These are phyloP conservation scores for Empis stercorea DNA, from an alignment of 2,888 invertebrate species.

Conservation along the genomic window DNA sequence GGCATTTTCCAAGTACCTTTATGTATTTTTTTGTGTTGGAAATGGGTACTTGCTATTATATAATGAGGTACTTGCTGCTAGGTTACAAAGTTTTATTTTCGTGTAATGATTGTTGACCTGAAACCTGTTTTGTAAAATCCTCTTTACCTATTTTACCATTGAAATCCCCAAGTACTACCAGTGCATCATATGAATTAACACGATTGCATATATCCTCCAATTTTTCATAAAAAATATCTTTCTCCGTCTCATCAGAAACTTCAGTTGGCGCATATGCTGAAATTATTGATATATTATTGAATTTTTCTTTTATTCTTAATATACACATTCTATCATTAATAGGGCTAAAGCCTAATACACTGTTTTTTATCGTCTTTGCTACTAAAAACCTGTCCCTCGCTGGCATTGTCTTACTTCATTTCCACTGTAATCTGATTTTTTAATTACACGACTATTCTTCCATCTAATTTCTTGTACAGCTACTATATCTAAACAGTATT, in stretches of 20 bases:
- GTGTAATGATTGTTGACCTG: background rate
- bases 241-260: background rate
- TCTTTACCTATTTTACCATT: background rate
- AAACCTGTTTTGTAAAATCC: background rate
- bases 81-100: background rate
- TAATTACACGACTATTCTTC: background rate
- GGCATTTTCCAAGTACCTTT: background rate
- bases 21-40: too few species aligned
- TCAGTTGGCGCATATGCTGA: background rate
- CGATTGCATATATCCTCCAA: background rate
- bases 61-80: background rate
- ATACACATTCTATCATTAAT: background rate
- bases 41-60: background rate
- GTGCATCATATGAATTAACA: background rate
- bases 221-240: background rate
- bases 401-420: background rate
- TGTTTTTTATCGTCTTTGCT: background rate
- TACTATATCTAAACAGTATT: background rate
- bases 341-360: background rate
- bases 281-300: background rate
- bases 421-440: background rate
- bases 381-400: background rate
- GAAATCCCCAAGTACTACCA: too few species aligned
- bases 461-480: background rate
- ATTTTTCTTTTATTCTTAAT: background rate